Evolutionary conservation across 2,797 vertebrate species (phyloP).

Genomic region (Acropternis orthonyx): DNA sequence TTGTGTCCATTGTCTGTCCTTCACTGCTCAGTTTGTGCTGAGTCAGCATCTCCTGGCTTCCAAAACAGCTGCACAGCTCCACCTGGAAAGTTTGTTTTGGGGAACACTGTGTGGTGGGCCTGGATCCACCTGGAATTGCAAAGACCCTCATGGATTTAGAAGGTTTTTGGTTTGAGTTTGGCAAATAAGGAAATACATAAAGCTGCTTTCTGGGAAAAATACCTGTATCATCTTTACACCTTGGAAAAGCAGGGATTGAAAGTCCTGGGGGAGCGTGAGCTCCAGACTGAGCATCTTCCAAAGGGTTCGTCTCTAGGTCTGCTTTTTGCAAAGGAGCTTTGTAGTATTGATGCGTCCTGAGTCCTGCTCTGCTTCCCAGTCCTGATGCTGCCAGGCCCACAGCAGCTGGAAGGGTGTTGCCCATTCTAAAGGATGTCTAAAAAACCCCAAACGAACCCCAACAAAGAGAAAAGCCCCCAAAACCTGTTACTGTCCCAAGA

Average conservation of each 20-base stretch:
- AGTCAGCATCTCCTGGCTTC: neutral
- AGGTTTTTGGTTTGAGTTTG: neutral
- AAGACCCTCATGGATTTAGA: neutral
- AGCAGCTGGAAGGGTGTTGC: neutral
- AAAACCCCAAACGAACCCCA: neutral
- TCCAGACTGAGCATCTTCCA: neutral
- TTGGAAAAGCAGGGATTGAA: neutral
- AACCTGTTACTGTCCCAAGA: neutral
- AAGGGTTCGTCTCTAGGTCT: neutral
- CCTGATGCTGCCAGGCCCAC: neutral
- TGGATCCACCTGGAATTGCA: neutral
- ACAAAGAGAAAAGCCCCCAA: neutral
- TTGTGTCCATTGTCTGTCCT: accelerated
- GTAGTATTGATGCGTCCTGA: neutral
- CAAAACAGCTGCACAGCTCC: neutral
- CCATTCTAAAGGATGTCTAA: neutral
- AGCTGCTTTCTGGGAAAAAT: neutral
- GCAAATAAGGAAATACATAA: neutral
- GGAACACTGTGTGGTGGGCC: too few relatives aligned
- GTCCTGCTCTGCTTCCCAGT: neutral
- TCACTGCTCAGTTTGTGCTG: neutral
- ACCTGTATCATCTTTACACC: neutral
- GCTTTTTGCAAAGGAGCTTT: neutral
- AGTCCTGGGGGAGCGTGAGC: neutral
- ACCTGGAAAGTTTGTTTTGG: neutral